Percentiles rank a stretch among this genome's conserved stretches.
Conservation (phyloP, 2,888 invertebrate species). For the Cyclophora albipunctata region DNA sequence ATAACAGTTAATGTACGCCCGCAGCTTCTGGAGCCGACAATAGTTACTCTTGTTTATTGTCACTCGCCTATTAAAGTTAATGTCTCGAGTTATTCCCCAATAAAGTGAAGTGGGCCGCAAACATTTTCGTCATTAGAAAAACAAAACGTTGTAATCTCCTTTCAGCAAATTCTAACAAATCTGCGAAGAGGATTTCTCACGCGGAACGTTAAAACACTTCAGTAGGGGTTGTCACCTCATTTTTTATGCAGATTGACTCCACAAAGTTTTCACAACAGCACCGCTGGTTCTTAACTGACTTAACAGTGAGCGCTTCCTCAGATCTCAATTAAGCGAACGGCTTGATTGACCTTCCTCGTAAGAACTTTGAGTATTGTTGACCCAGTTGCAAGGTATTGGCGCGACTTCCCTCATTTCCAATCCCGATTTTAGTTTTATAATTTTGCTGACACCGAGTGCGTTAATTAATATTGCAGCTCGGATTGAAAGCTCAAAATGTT, state of each 20-base stretch:
- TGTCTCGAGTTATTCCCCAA: slow-evolving; percentile 5
- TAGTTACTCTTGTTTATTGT: no score
- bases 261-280: slow-evolving; percentile 37
- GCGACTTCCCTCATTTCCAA: slow-evolving; percentile 18
- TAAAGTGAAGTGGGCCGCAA: neutral
- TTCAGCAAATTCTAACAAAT: slow-evolving; percentile 3
- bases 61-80: no score
- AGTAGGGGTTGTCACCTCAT: slow-evolving; percentile 36
- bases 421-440: slow-evolving; percentile 16
- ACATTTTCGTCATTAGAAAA: slow-evolving; percentile 1
- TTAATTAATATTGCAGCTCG: neutral
- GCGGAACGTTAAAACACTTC: slow-evolving; percentile 25
- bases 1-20: no score
- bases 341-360: slow-evolving; percentile 35
- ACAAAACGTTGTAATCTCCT: slow-evolving; percentile 8
- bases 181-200: slow-evolving; percentile 36
- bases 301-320: slow-evolving; percentile 28
- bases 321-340: slow-evolving; percentile 34
- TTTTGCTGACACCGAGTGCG: slow-evolving; percentile 2
- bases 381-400: slow-evolving; percentile 28
- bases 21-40: no score
- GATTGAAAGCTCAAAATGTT: no score
- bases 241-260: slow-evolving; percentile 52
- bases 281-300: slow-evolving; percentile 34
- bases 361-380: slow-evolving; percentile 32